Base-by-base conservation (phyloP, 2,797 vertebrate species). In the Gymnodraco acuticeps region DNA sequence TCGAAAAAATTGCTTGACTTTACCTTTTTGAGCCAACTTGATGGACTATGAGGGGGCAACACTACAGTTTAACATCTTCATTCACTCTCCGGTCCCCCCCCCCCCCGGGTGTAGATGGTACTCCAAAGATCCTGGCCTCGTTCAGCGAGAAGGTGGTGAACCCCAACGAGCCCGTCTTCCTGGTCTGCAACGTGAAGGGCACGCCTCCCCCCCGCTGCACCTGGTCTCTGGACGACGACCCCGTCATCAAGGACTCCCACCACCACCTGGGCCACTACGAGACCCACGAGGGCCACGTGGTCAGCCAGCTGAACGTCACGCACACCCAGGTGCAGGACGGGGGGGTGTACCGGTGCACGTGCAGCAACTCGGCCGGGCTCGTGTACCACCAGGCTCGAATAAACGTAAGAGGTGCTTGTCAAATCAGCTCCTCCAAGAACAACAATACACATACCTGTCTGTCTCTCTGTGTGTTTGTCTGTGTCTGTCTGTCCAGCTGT, bases 341-440 rank as follows among this genome's bases (percentile, higher is more conserved):
- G 12, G 98, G 98, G 42, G 96, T 99, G 82, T 99, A 99, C 93
- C 97, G 98, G 90, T 99, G 98, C 94, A 97, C 95, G 8, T 98
- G 97, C 95, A 98, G 98, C 96, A 99, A 99, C 93, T 99, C 98
- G 47, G 98, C 98, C 10, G 98, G 98, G 95, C 96, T 96, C 92
- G 96, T 98, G 96, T 96, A 95, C 92, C 99, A 99, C 97, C 98
- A 99, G 98, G 98, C 98, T 98, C 98, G 98, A 98, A 99, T 99
- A 99, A 99, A 99, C 98, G 98, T 99, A 99, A 99, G 98, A 99
- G 98, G 98, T 99, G 98, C 98, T 99, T 99, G 98, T 99, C 98
- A 97, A 97, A 98, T 99, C 97, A 98, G 96, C 97, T 99, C 96
- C 96, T 99, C 97, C 95, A 98, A 98, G 95, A 94, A 96, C 94